A percentile compares a stretch with the other conserved stretches of the same genome.
Evolutionary conservation across 2,797 vertebrate genomes (phyloP).

Genomic region (Malacoraja senta): DNA sequence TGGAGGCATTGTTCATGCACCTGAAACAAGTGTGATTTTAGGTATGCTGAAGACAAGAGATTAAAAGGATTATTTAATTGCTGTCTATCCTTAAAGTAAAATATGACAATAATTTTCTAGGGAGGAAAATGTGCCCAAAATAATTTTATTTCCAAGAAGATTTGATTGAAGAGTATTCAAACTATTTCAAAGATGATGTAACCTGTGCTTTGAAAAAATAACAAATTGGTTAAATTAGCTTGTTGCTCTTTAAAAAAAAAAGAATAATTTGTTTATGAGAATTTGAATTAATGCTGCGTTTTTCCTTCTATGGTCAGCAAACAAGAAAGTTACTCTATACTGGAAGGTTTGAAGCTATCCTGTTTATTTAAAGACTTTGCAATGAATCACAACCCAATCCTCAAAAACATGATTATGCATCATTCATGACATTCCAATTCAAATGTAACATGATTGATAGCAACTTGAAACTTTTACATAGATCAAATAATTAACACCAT

Average conservation of each 20-base stretch:
- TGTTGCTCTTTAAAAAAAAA: background rate
- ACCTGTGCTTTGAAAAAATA: background rate
- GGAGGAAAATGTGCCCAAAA: background rate
- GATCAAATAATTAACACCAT: background rate
- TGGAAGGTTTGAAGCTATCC: background rate
- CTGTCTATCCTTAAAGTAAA: background rate
- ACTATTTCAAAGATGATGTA: background rate
- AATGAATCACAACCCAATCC: background rate
- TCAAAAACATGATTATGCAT: background rate
- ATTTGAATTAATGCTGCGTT: background rate
- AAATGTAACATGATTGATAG: background rate
- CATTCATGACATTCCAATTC: background rate
- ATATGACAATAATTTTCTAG: background rate
- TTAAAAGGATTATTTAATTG: background rate
- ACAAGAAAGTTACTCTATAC: background rate
- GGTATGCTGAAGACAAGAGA: background rate
- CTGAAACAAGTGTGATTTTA: background rate
- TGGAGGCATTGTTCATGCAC: background rate
- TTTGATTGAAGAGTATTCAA: background rate
- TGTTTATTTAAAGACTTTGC: background rate
- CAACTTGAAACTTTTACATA: background rate
- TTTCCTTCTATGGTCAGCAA: background rate
- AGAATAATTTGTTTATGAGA: background rate
- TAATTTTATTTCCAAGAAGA: background rate
- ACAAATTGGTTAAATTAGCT: background rate